Evolutionary conservation across 2,113 vertebrate species (phyloP), one percentile per base, ranked within the genome.

Genomic region (Verasper variegatus): DNA sequence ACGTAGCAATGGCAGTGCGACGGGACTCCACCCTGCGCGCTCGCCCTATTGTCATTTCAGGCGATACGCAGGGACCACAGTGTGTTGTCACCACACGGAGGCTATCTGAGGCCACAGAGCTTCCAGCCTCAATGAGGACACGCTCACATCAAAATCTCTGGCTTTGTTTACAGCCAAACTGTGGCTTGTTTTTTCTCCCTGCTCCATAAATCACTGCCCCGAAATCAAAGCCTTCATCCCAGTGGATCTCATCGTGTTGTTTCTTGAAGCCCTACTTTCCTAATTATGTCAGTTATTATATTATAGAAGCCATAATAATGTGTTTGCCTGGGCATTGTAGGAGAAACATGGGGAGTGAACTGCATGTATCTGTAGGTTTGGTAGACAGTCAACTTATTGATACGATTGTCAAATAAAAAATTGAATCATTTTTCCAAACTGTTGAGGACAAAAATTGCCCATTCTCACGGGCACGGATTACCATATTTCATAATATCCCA

Each of bases 121-220:
- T 90, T 88, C 90, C 80, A 78, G 74, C 86, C 78, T 73, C 81
- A 91, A 82, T 89, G 78, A 84, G 75, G 78, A 63, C n/a, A 68
- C 80, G 84, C 60, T 76, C 60, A 49, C n/a, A 73, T 81, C 66
- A 42, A 72, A 78, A 76, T 72, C 40, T 68, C 55, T 23, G 23
- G 18, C 40, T 42, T 42, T 42, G 40, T 42, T 42, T 42, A 42
- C 40, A 11, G 58, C 37, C 60, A 37, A 40, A 49, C 73, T 18
- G 52, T 1, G 15, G 37, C 67, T 76, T 85, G 80, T 85, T 84
- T 88, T 74, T 42, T 73, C 35, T 73, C 52, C 15, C 18, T 57
- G 69, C 66, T 65, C 49, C 24, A 42, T 87, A 82, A 85, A 85
- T 84, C 40, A 72, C 71, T 21, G 40, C 58, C 40, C 68, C 21